A percentile compares a stretch with the other conserved stretches of the same genome.
These are phyloP conservation scores for Miniopterus natalensis DNA, from an alignment of 2,113 vertebrate species.

Conservation along the genomic window DNA sequence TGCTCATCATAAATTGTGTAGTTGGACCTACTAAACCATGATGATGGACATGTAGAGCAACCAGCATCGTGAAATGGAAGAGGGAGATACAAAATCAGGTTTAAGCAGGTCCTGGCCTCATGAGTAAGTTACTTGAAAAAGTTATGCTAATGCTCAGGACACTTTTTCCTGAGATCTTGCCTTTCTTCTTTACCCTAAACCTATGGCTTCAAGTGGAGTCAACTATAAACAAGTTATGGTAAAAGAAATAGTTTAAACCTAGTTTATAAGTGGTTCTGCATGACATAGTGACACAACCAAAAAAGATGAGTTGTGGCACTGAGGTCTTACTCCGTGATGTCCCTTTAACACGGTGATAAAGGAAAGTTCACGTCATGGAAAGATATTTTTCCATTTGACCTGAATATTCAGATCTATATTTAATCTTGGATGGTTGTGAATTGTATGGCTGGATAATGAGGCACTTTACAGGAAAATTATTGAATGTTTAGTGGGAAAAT, in stretches of 20 bases:
- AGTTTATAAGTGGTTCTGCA: not conserved
- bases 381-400: not conserved
- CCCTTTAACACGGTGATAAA: not conserved
- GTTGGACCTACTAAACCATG: not conserved
- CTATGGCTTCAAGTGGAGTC: not conserved
- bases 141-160: not conserved
- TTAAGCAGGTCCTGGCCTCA: not conserved
- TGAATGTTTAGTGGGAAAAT: not conserved
- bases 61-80: not conserved
- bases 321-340: not conserved
- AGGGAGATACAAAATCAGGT: not conserved
- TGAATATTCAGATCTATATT: not conserved
- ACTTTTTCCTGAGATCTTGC: not conserved
- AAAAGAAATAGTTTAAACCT: not conserved
- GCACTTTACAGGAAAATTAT: not conserved
- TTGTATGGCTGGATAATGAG: not conserved
- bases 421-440: not conserved
- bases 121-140: not conserved
- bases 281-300: not conserved
- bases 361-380: not conserved
- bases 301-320: not conserved
- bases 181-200: not conserved
- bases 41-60: not conserved
- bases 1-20: not conserved
- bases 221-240: not conserved